Conservation (phyloP, 2,113 vertebrate genomes). For the Mesitornis unicolor region DNA sequence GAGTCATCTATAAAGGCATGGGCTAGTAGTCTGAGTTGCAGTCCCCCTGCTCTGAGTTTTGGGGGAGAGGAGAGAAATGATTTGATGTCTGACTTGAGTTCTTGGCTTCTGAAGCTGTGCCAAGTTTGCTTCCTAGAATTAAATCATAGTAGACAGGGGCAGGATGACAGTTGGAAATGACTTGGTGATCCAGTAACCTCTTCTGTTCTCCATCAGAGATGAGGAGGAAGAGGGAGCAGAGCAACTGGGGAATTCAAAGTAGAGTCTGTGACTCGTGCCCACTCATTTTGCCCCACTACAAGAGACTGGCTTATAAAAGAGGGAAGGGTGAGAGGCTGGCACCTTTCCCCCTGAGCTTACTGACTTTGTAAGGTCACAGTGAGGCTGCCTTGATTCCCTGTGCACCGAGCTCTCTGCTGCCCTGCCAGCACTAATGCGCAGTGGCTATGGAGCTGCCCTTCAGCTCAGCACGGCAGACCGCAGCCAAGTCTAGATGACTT, state of each 20-base stretch:
- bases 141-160: neutral
- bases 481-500: slow-evolving; percentile 30
- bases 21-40: neutral
- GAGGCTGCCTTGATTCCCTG: neutral
- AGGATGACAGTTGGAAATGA: neutral
- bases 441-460: neutral
- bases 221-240: neutral
- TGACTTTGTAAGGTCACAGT: neutral
- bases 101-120: neutral
- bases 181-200: neutral
- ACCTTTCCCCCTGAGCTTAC: fast-evolving
- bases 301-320: neutral
- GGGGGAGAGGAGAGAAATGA: neutral
- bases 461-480: neutral
- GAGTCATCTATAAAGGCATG: neutral
- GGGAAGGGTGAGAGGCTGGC: neutral
- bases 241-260: neutral
- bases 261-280: neutral
- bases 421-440: neutral
- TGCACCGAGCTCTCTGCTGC: fast-evolving
- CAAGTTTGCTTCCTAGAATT: neutral
- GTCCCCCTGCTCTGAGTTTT: neutral
- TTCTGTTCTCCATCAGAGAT: neutral
- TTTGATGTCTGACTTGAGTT: neutral
- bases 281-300: fast-evolving